A percentile compares a stretch with the other conserved stretches of the same genome.
phyloP scores from a whole-genome alignment of 2,888 invertebrate genomes.

The Catocala sponsa region DNA sequence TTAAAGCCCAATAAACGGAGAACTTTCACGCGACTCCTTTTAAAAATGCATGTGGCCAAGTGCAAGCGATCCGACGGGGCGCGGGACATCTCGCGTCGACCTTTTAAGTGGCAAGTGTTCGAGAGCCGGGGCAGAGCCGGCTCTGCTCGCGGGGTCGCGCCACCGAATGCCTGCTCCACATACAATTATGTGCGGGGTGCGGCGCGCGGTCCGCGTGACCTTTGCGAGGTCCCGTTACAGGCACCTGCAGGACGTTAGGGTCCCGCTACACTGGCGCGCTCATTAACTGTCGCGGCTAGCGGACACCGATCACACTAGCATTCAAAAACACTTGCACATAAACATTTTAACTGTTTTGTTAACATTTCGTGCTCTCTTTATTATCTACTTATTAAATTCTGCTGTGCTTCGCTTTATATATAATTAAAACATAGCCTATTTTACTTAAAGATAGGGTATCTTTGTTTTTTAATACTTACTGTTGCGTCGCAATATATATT shows the following conservation, averaged over 20 bases:
- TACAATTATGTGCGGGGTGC: slow-evolving; percentile 24
- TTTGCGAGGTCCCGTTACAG: slow-evolving; percentile 74
- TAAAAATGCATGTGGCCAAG: slow-evolving; percentile 20
- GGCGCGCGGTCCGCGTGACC: slow-evolving; percentile 63
- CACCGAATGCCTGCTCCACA: slow-evolving; percentile 8
- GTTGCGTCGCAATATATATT: no score
- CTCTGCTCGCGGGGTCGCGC: neutral
- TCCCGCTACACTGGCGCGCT: slow-evolving; percentile 62
- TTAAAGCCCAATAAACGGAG: slow-evolving; percentile 24
- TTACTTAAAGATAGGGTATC: no score
- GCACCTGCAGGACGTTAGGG: slow-evolving; percentile 72
- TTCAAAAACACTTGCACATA: neutral
- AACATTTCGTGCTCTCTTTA: slow-evolving; percentile 18
- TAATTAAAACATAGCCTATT: no score
- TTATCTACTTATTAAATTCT: slow-evolving; percentile 14
- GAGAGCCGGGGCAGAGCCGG: no score
- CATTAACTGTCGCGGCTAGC: slow-evolving; percentile 13
- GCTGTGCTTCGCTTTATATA: no score
- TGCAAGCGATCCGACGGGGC: neutral
- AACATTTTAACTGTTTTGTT: neutral
- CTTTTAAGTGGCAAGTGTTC: neutral
- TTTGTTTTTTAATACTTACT: no score
- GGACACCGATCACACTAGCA: slow-evolving; percentile 1
- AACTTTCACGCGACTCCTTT: slow-evolving; percentile 28
- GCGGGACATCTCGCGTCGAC: no score